These are phyloP conservation scores for Amblyopsis rosae DNA, from an alignment of 2,113 vertebrate genomes.

Conservation along the genomic window DNA sequence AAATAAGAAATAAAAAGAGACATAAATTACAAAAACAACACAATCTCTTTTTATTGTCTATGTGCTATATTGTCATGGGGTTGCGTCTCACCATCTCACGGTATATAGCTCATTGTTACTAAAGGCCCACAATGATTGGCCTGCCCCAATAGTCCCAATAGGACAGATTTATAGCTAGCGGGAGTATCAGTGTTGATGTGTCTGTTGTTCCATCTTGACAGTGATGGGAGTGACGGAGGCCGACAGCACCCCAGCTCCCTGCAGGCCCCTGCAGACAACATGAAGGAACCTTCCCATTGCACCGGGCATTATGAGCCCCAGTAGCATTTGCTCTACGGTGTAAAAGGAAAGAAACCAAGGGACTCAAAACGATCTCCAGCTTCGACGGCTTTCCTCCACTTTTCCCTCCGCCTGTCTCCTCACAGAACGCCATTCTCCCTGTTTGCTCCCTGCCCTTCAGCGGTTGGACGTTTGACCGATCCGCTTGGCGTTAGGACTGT, in stretches of 20 bases:
- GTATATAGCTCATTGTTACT: too few relatives aligned
- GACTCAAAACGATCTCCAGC: neutral
- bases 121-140: too few relatives aligned
- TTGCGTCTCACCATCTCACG: too few relatives aligned
- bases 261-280: conserved; percentile 61
- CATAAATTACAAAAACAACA: too few relatives aligned
- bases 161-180: too few relatives aligned
- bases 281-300: conserved; percentile 65
- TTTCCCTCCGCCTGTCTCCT: neutral
- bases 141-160: too few relatives aligned
- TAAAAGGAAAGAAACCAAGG: conserved; percentile 13
- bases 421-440: conserved; percentile 25
- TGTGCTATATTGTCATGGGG: too few relatives aligned
- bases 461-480: conserved; percentile 42
- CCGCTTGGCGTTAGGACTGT: conserved; percentile 72
- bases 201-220: conserved; percentile 49
- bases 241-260: conserved; percentile 47
- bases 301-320: conserved; percentile 46
- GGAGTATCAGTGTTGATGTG: neutral
- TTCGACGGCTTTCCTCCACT: conserved; percentile 3
- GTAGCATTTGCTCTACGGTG: conserved; percentile 26
- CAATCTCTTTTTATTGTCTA: too few relatives aligned
- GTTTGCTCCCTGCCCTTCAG: conserved; percentile 29
- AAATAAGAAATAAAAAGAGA: too few relatives aligned
- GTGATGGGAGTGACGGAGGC: conserved; percentile 54